Evolutionary conservation across 2,113 vertebrate species (phyloP).

Genomic region (Harpagus bidentatus): DNA sequence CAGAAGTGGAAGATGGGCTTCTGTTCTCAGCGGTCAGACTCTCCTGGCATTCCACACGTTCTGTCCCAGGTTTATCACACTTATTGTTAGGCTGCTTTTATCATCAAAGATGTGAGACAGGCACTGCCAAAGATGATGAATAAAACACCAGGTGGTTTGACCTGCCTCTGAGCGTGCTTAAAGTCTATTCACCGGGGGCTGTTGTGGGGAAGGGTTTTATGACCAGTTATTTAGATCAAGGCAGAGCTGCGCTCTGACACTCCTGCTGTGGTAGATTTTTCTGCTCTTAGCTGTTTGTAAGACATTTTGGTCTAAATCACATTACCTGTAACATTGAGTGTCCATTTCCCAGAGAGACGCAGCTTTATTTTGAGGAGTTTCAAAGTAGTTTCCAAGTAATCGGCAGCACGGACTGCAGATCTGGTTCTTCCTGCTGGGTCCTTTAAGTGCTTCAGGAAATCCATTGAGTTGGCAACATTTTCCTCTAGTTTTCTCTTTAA

Average conservation of each 20-base stretch:
- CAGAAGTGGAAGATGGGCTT: neutral
- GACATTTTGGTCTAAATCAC: neutral
- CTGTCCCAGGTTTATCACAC: neutral
- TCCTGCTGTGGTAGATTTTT: neutral
- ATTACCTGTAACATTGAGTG: conserved; percentile 29
- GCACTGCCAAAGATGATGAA: neutral
- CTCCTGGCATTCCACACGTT: neutral
- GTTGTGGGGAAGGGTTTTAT: neutral
- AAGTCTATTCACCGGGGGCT: neutral
- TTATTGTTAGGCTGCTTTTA: neutral
- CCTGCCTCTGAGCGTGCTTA: neutral
- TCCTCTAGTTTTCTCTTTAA: neutral
- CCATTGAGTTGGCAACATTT: neutral
- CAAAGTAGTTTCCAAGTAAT: conserved; percentile 42
- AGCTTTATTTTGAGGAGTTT: neutral
- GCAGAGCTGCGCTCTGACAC: neutral
- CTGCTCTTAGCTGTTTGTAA: neutral
- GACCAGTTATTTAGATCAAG: too few species aligned
- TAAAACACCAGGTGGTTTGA: neutral
- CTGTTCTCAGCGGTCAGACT: neutral
- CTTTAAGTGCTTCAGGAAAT: conserved; percentile 48
- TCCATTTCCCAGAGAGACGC: neutral
- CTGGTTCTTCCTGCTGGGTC: conserved; percentile 30
- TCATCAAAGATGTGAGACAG: neutral
- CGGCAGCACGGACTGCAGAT: neutral